phyloP scores from a whole-genome alignment of 2,797 vertebrate species.

The Hippopotamyrus pictus region DNA sequence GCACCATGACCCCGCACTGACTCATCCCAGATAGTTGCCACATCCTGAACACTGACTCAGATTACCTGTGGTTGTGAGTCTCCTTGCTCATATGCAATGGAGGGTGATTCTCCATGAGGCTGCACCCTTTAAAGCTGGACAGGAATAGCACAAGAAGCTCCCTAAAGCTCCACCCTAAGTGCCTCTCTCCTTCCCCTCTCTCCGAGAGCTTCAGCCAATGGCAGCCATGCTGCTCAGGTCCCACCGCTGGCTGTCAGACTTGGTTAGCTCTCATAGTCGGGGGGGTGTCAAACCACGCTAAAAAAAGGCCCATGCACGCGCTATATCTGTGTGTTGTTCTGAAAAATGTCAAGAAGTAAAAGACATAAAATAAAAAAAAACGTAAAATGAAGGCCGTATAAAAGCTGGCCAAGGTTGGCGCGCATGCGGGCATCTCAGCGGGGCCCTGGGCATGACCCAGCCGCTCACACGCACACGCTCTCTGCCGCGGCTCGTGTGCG shows the following conservation, averaged over 20 bases:
- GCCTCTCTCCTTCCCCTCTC: not conserved
- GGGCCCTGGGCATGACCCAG: constrained; percentile 32
- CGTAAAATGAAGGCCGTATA: constrained; percentile 27
- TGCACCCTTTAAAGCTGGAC: constrained; percentile 1
- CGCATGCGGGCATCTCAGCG: constrained; percentile 35
- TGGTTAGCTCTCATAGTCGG: not conserved
- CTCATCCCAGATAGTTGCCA: not conserved
- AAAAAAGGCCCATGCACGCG: not conserved
- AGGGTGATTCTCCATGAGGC: not conserved
- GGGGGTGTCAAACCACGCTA: not conserved
- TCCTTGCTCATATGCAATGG: not conserved
- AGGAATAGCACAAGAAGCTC: not conserved
- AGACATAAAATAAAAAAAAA: constrained; percentile 31
- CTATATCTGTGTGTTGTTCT: not conserved
- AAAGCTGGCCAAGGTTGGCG: constrained; percentile 35
- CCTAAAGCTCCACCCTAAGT: not conserved
- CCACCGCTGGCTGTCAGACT: not conserved
- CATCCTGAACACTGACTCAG: not conserved
- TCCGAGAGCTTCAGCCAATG: not conserved
- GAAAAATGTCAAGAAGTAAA: constrained; percentile 10
- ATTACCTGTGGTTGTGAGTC: not conserved
- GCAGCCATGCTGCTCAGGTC: not conserved
- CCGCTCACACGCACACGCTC: constrained; percentile 40
- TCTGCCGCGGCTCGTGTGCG: constrained; percentile 38
- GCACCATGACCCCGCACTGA: not conserved